These are phyloP conservation scores for Proisotoma minuta DNA, from an alignment of 2,888 invertebrate species.

Conservation along the genomic window DNA sequence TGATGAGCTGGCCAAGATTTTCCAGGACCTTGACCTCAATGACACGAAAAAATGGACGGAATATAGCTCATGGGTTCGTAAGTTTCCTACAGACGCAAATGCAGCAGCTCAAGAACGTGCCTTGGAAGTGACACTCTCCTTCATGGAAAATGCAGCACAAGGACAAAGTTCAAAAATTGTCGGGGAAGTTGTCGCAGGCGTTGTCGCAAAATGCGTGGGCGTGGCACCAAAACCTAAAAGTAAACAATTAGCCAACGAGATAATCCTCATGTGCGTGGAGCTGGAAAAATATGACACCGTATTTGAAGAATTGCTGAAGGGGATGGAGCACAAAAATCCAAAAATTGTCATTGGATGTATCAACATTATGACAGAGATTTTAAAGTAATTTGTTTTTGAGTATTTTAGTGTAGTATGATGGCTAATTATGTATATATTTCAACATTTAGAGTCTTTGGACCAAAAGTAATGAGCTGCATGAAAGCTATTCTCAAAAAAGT, in stretches of 20 bases:
- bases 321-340: conserved; percentile 91
- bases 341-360: conserved; percentile 86
- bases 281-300: conserved; percentile 90
- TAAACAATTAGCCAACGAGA: conserved; percentile 81
- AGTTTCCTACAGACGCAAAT: conserved; percentile 91
- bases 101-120: conserved; percentile 94
- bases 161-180: conserved; percentile 69
- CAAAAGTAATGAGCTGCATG: conserved; percentile 80
- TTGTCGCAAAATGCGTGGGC: conserved; percentile 87
- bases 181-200: conserved; percentile 80
- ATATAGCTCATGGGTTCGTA: conserved; percentile 83
- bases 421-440: conserved; percentile 7
- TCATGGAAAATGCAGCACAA: conserved; percentile 80
- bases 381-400: conserved; percentile 54
- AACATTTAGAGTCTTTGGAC: conserved; percentile 71
- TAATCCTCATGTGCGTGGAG: conserved; percentile 89
- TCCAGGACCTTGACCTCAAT: conserved; percentile 75
- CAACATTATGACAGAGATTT: conserved; percentile 66
- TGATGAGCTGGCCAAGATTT: conserved; percentile 84
- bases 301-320: conserved; percentile 84
- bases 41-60: conserved; percentile 95
- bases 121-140: conserved; percentile 82
- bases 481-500: conserved; percentile 87
- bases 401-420: background rate
- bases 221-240: conserved; percentile 87